A percentile compares a stretch with the other conserved stretches of the same genome.
Evolutionary conservation across 2,113 vertebrate genomes (phyloP).

Genomic region (Heterochromis multidens): DNA sequence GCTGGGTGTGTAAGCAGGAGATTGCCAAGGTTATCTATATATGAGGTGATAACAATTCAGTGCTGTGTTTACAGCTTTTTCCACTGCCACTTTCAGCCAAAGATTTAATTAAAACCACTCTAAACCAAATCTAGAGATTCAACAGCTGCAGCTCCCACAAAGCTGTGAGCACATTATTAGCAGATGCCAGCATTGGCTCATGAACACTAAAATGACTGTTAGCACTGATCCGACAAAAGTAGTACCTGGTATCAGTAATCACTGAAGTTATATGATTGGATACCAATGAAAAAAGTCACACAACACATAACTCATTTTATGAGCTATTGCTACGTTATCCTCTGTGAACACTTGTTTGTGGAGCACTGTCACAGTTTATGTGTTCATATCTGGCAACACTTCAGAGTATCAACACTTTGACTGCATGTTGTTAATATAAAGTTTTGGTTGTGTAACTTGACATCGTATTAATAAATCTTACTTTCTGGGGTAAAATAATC

Average conservation of each 20-base stretch:
- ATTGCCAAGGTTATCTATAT: neutral
- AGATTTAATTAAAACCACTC: neutral
- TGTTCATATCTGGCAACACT: no score
- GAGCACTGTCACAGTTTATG: no score
- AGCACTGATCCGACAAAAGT: neutral
- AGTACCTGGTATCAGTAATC: neutral
- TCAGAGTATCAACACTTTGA: neutral
- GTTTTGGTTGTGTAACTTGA: neutral
- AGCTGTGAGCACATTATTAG: neutral
- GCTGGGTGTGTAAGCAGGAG: neutral
- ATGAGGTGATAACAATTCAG: neutral
- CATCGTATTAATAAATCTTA: neutral
- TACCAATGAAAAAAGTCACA: neutral
- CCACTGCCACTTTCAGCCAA: neutral
- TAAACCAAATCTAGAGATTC: neutral
- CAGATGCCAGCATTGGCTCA: neutral
- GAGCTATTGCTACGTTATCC: neutral
- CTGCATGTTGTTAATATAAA: neutral
- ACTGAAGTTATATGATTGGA: neutral
- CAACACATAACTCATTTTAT: neutral
- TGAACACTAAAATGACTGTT: neutral
- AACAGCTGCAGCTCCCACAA: neutral
- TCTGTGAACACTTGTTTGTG: no score
- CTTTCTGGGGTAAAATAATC: neutral
- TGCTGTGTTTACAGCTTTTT: neutral